A percentile compares a stretch with the other conserved stretches of the same genome.
These are phyloP conservation scores for Chiridota heheva DNA, from an alignment of 35 echinoderm and acorn worm species.

Conservation along the genomic window DNA sequence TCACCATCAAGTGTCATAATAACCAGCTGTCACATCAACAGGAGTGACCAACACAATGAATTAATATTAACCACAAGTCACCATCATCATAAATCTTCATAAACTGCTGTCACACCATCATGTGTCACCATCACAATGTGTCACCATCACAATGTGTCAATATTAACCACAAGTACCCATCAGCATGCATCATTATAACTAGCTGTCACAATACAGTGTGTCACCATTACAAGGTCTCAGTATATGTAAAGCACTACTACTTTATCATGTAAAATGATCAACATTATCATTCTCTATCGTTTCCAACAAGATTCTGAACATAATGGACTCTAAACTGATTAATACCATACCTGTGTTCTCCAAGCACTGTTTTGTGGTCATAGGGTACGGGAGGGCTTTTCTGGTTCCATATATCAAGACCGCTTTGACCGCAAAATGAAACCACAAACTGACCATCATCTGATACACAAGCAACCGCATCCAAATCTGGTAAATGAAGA, in stretches of 20 bases:
- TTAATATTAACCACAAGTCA: too few relatives aligned
- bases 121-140: too few relatives aligned
- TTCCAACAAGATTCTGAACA: not conserved
- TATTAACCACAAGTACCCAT: too few relatives aligned
- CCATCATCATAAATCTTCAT: too few relatives aligned
- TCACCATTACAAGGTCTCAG: not conserved
- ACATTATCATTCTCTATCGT: not conserved
- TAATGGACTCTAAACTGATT: not conserved
- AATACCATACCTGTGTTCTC: constrained; percentile 25
- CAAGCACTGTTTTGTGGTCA: constrained; percentile 24
- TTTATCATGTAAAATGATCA: not conserved
- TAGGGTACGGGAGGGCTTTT: constrained; percentile 8
- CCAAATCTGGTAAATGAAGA: constrained; percentile 12
- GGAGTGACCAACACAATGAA: too few relatives aligned
- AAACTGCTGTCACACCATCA: too few relatives aligned
- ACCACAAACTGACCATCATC: constrained; percentile 57
- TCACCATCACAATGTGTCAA: too few relatives aligned
- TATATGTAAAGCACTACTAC: not conserved
- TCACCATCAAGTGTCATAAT: too few relatives aligned
- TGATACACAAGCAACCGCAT: constrained; percentile 50
- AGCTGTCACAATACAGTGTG: too few relatives aligned
- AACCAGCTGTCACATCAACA: too few relatives aligned
- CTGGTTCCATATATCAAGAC: constrained; percentile 70
- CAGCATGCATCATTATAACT: too few relatives aligned
- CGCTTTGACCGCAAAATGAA: constrained; percentile 41